These are phyloP conservation scores for Phalacrocorax pelagicus DNA, from an alignment of 2,113 vertebrate genomes.

Conservation along the genomic window DNA sequence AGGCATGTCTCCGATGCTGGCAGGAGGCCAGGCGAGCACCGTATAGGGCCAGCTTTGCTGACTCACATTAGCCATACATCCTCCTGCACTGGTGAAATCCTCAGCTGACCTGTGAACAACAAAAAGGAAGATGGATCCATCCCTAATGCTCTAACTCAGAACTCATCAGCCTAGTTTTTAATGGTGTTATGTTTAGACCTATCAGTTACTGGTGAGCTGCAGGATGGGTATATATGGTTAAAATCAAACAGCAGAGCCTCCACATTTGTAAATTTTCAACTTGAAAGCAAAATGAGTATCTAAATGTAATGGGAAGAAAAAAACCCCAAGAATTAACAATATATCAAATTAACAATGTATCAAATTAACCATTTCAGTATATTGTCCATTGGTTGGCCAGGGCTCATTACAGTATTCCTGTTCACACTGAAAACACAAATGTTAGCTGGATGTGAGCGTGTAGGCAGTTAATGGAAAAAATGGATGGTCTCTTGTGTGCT, in stretches of 20 bases:
- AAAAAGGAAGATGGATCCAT: not conserved
- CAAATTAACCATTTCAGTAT: not conserved
- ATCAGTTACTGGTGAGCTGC: not conserved
- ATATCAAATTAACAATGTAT: not conserved
- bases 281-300: not conserved
- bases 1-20: not conserved
- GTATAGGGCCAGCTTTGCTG: not conserved
- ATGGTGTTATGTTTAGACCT: not conserved
- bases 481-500: not conserved
- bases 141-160: not conserved
- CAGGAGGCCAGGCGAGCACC: not conserved
- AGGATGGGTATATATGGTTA: not conserved
- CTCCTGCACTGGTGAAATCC: not conserved
- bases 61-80: not conserved
- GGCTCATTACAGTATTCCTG: not conserved
- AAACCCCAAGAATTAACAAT: not conserved
- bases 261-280: not conserved
- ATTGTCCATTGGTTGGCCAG: not conserved
- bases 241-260: not conserved
- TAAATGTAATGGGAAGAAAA: slow-evolving; percentile 30
- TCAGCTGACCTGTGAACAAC: not conserved
- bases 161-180: not conserved
- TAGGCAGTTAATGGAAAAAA: not conserved
- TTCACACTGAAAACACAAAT: not conserved
- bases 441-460: not conserved